Evolutionary conservation across 2,113 vertebrate genomes (phyloP), one percentile per base, ranked within the genome.

Genomic region (Candoia aspera): DNA sequence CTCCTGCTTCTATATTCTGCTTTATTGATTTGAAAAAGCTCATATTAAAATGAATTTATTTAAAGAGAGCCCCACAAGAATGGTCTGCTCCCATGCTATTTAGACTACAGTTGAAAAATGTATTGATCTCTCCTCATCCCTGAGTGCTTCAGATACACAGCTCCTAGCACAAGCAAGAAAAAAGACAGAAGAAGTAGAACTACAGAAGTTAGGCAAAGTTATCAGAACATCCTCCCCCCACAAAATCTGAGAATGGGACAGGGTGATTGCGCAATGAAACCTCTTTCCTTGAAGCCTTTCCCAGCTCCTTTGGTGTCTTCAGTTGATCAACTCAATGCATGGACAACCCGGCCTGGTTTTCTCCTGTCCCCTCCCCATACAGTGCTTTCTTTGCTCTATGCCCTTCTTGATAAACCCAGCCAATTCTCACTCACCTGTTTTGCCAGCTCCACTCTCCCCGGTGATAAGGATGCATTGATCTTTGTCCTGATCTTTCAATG

Each of bases 401-500:
- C 59, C 58, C 90, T 3, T 19, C 42, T 55, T 60, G 33, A 29
- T n/a, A 13, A 33, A 24, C 42, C 17, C 57, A 46, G n/a, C 6
- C 13, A 10, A 37, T 83, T 23, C 0, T 0, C 1, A 68, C 91
- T 96, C 96, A 98, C 98, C 98, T 0, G 98, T 98, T 94, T 98
- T 98, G 86, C 98, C 98, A 0, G 98, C 96, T 1, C 98, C 98
- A 0, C 98, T 98, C 94, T 98, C 98, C 0, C 98, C 98, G 0
- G 98, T 98, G 96, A 98, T 98, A 93, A 98, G 96, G 94, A 98
- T 96, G 53, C 98, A 98, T 91, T 98, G 98, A 96, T 98, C 97
- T 87, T 83, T 91, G 95, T 98, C 97, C 19, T 90, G 97, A 60
- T 97, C 96, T 88, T 90, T 95, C 94, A 98, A 95, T 0, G 98